Evolutionary conservation across 2,888 invertebrate species (phyloP).

Genomic region (Drosophila robusta): DNA sequence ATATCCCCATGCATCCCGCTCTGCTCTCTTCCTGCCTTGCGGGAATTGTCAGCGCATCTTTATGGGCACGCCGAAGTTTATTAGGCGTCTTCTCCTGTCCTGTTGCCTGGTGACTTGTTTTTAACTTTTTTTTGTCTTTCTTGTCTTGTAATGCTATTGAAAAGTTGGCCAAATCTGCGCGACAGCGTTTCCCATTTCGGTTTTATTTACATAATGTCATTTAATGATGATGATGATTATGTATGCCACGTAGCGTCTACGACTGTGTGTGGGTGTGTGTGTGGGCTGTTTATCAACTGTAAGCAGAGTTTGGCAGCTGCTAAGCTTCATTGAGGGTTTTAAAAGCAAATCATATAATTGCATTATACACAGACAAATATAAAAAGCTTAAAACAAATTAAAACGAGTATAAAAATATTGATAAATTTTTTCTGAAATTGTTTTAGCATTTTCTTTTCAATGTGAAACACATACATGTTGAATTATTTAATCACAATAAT

Average conservation of each 20-base stretch:
- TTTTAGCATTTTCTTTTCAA: no score
- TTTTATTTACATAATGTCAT: conserved; percentile 76
- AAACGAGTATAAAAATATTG: no score
- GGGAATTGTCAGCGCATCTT: conserved; percentile 75
- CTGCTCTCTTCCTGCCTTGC: conserved; percentile 31
- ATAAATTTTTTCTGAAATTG: no score
- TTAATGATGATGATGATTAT: conserved; percentile 74
- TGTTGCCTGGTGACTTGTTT: conserved; percentile 29
- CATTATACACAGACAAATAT: neutral
- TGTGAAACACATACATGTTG: no score
- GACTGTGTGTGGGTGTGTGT: neutral
- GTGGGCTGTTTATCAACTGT: conserved; percentile 20
- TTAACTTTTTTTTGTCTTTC: conserved; percentile 1
- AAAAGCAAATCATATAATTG: neutral
- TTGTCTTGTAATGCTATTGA: conserved; percentile 48
- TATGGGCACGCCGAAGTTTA: conserved; percentile 67
- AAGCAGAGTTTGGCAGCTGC: conserved; percentile 26
- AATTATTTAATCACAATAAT: no score
- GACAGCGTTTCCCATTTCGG: conserved; percentile 53
- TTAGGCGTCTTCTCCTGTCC: conserved; percentile 55
- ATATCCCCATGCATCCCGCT: neutral
- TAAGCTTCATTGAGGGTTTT: conserved; percentile 26
- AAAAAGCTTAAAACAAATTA: neutral
- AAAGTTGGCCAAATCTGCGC: conserved; percentile 59
- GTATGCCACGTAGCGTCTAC: conserved; percentile 21